phyloP scores from a whole-genome alignment of 2,888 invertebrate genomes.

The Nomada ferruginata region DNA sequence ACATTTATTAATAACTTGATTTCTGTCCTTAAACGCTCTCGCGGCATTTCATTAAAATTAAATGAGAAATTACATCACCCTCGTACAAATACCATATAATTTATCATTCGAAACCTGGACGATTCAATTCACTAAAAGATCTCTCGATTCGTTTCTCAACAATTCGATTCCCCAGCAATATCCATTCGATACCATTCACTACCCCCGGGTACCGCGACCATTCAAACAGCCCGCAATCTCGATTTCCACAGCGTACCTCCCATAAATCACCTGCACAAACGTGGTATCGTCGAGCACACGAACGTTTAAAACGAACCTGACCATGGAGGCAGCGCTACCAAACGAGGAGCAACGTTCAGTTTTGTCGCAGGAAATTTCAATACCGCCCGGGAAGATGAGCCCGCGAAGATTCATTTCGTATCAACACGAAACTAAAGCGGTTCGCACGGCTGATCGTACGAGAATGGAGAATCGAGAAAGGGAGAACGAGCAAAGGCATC shows the following conservation, averaged over 20 bases:
- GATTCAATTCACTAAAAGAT: no score
- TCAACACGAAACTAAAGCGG: background rate
- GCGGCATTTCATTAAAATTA: no score
- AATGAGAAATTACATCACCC: no score
- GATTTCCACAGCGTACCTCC: background rate
- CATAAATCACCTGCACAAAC: background rate
- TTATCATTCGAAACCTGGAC: no score
- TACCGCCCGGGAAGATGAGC: background rate
- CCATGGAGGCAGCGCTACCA: background rate
- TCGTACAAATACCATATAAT: no score
- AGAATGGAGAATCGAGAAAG: background rate
- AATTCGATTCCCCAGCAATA: background rate
- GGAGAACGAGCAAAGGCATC: slow-evolving; percentile 2
- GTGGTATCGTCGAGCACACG: background rate
- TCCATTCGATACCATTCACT: background rate
- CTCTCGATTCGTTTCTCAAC: no score
- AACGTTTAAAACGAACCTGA: background rate
- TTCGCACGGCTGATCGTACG: slow-evolving; percentile 13
- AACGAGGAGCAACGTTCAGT: background rate
- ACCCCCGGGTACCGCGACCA: background rate
- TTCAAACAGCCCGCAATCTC: background rate
- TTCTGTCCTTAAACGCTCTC: no score
- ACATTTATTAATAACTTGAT: no score
- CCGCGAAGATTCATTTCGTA: background rate
- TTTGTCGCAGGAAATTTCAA: slow-evolving; percentile 6